Percentiles rank a stretch among this genome's conserved stretches.
phyloP scores from a whole-genome alignment of 1,140 invertebrate genomes.

The Drusus annulatus region DNA sequence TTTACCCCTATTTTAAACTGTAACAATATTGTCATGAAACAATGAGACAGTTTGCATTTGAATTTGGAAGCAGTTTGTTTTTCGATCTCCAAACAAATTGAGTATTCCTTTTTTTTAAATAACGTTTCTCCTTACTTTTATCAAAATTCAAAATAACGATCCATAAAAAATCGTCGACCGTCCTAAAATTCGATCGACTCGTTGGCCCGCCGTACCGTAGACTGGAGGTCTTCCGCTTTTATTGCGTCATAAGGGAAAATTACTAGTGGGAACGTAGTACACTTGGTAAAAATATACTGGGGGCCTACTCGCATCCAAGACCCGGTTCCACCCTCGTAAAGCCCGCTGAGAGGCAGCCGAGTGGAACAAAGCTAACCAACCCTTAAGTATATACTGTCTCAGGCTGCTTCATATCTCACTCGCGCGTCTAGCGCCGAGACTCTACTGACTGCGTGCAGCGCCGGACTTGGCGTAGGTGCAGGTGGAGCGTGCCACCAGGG shows the following conservation, averaged over 20 bases:
- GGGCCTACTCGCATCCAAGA: constrained; percentile 9
- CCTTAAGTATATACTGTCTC: constrained; percentile 33
- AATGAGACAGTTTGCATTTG: background rate
- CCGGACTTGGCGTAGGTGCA: no score
- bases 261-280: constrained; percentile 10
- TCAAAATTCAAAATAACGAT: background rate
- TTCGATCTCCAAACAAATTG: background rate
- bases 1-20: no score
- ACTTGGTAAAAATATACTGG: constrained; percentile 35
- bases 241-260: constrained; percentile 43
- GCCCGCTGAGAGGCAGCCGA: constrained; percentile 6
- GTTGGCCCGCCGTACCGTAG: background rate
- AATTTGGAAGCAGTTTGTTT: background rate
- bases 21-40: background rate
- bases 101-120: background rate
- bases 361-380: constrained; percentile 38
- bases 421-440: background rate
- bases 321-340: constrained; percentile 33
- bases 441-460: no score
- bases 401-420: constrained; percentile 14
- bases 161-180: background rate
- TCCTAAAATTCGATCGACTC: background rate
- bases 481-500: no score
- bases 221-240: constrained; percentile 12
- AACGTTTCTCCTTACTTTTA: background rate